Evolutionary conservation across 92 coral and sea anemone genomes (phyloP), one percentile per base, ranked within the genome.

Genomic region (Porites cylindrica): DNA sequence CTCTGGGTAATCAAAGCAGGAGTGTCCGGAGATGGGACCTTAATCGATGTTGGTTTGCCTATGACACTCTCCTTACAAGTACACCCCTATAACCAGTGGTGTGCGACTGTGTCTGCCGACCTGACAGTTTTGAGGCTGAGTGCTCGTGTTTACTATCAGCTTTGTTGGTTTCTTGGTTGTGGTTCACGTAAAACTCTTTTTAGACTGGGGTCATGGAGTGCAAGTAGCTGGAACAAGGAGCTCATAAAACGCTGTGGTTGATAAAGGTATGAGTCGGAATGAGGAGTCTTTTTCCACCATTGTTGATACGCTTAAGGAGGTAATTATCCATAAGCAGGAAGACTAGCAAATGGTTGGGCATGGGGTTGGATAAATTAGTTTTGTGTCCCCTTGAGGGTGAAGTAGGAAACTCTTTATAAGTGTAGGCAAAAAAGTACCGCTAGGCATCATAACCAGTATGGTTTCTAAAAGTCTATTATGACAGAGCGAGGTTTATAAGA

Each of bases 1-100:
- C 66, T 51, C 14, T 9, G 2, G 23, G 52, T 29, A 13, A 76
- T 76, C 51, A 56, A 10, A 8, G 80, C 80, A 1, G 80, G 80
- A 7, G 80, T 54, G 23, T 58, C 58, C 24, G 80, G 69, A 59
- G 80, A 76, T 76, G 80, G 80, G 8, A 58, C 80, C 21, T 4
- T 76, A 24, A 53, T 59, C 1, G 20, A 51, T 60, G 67, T 24
- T 76, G 80, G 68, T 76, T 76, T 76, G 52, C 80, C 69, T 76
- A 67, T 23, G 54, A 16, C 21, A 24, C 67, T 76, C 21, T 76
- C 54, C 69, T 76, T 56, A 26, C 80, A 59, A 14, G 53, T 4
- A 29, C 1, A 1, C 6, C 80, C 66, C 29, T 76, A 51, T 54
- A 51, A 6, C 14, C 26, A 2, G 29, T 32, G 16, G 24, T 76